Conservation (phyloP, 2,113 vertebrate genomes). For the Clarias batrachus region DNA sequence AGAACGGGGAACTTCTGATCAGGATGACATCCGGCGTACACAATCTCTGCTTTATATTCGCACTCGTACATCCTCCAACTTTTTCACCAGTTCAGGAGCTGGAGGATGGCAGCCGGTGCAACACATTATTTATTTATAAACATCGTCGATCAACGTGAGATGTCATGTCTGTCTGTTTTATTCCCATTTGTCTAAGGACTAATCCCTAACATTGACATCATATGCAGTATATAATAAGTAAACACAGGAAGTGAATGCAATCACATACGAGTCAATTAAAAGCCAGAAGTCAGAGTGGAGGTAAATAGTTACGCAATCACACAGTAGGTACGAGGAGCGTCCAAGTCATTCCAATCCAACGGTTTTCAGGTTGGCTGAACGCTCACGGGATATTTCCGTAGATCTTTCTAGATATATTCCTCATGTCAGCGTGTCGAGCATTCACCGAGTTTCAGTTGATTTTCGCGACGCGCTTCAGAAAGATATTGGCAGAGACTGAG, state of each 20-base stretch:
- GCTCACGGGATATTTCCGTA: too few relatives aligned
- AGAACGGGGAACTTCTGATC: conserved; percentile 42
- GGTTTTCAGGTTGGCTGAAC: too few relatives aligned
- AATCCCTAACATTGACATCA: not conserved
- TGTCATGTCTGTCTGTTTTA: not conserved
- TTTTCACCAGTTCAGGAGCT: not conserved
- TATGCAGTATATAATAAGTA: not conserved
- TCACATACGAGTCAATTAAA: not conserved
- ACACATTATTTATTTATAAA: not conserved
- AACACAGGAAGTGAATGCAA: not conserved
- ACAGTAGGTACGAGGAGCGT: not conserved
- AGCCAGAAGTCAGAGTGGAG: not conserved
- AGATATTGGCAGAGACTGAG: too few relatives aligned
- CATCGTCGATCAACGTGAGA: not conserved
- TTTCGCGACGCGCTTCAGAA: too few relatives aligned
- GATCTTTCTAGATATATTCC: too few relatives aligned
- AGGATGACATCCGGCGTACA: not conserved
- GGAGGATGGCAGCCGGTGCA: not conserved
- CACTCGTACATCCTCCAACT: not conserved
- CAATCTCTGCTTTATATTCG: not conserved
- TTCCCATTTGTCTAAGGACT: not conserved
- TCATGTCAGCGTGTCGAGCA: too few relatives aligned
- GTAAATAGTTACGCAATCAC: not conserved
- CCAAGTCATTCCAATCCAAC: too few relatives aligned
- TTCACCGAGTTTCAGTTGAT: too few relatives aligned